Evolutionary conservation across 53 echinoderm and acorn worm species (phyloP), one percentile per base, ranked within the genome.

Genomic region (Arbacia lixula): DNA sequence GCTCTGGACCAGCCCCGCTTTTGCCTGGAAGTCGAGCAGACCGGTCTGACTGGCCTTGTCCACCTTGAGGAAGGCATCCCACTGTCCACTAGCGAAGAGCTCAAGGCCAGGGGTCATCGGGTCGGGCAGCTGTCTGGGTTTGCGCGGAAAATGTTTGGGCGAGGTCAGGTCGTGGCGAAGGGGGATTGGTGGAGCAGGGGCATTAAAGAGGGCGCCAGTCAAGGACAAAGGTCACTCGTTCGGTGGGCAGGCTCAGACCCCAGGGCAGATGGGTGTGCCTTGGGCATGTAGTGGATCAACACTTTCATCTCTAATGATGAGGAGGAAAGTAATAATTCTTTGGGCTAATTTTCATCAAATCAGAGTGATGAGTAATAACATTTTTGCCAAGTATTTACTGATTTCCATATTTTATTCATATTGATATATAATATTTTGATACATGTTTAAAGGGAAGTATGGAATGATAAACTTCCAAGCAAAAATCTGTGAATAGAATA

Each of bases 221-320:
- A 68, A 14, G 85, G 51, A 28, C 21, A 68, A 14, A 53, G 72
- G 42, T 38, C 29, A 19, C 42, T 66, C 17, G 90, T 88, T 4
- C 56, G 90, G 16, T 86, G 91, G 88, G 95, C 86, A 17, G 95
- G 95, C 2, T 86, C 89, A 40, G 95, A 95, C 53, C 86, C 89
- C 5, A 93, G 93, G 35, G 93, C 82, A 19, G 95, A 95, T 85
- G 95, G 95, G 39, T 81, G 71, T 36, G 92, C 92, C 3, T 34
- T 91, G 16, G 86, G 72, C 24, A 72, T 72, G 24, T 77, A 77
- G 36, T n/a, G n/a, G n/a, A n/a, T n/a, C n/a, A n/a, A n/a, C n/a
- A n/a, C n/a, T n/a, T n/a, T n/a, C n/a, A n/a, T n/a, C n/a, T n/a
- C n/a, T n/a, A n/a, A n/a, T n/a, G n/a, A n/a, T n/a, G n/a, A n/a